phyloP scores from a whole-genome alignment of 1,140 invertebrate species.

The Drosophila serrata region DNA sequence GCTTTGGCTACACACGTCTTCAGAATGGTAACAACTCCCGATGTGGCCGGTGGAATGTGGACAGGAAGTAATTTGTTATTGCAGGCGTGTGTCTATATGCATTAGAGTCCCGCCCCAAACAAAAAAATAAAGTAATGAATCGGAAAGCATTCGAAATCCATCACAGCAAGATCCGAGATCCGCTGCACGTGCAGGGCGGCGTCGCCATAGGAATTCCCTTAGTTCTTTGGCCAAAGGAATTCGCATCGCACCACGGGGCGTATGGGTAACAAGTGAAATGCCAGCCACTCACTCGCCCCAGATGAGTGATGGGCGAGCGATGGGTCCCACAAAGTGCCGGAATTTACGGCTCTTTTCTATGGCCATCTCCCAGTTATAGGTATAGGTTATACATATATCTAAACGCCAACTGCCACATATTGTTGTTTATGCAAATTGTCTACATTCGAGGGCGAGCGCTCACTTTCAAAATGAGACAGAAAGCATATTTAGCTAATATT shows the following conservation, averaged over 20 bases:
- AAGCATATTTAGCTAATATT: constrained; percentile 72
- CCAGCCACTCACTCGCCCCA: constrained; percentile 47
- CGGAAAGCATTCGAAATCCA: constrained; percentile 32
- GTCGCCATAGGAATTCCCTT: constrained; percentile 27
- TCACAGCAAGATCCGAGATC: constrained; percentile 41
- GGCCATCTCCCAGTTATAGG: constrained; percentile 10
- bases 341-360: constrained; percentile 38
- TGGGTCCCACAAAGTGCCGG: constrained; percentile 14
- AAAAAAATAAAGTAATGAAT: constrained; percentile 32
- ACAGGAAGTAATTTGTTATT: constrained; percentile 81
- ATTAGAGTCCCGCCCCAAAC: constrained; percentile 36
- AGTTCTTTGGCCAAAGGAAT: constrained; percentile 45
- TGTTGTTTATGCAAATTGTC: constrained; percentile 74
- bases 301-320: constrained; percentile 46
- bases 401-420: constrained; percentile 29
- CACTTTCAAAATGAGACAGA: constrained; percentile 61
- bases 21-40: constrained; percentile 67
- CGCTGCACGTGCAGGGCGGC: constrained; percentile 44
- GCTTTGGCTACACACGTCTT: constrained; percentile 59
- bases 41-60: constrained; percentile 32
- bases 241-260: constrained; percentile 74
- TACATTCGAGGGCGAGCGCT: constrained; percentile 38
- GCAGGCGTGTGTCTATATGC: constrained; percentile 42
- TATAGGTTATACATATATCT: constrained; percentile 12
- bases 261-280: constrained; percentile 82